Evolutionary conservation across 2,113 vertebrate genomes (phyloP).

Genomic region (Thamnaconus septentrionalis): DNA sequence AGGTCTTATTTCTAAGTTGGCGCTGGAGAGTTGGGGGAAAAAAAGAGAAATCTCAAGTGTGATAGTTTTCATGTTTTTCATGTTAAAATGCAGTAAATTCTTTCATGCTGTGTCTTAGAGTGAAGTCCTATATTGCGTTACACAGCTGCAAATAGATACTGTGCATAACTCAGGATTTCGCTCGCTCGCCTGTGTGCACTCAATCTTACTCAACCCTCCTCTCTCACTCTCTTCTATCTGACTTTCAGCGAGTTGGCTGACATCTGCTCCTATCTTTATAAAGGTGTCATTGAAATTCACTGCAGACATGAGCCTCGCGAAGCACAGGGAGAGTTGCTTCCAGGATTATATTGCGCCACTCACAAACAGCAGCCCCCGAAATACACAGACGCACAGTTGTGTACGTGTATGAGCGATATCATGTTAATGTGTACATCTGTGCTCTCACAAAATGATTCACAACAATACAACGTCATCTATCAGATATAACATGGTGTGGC

Average conservation of each 20-base stretch:
- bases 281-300: conserved; percentile 71
- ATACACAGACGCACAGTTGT: conserved; percentile 3
- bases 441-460: neutral
- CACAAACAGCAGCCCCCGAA: conserved; percentile 33
- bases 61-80: conserved; percentile 9
- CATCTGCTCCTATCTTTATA: conserved; percentile 70
- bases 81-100: neutral
- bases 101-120: conserved; percentile 13
- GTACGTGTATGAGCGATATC: neutral
- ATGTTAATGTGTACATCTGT: neutral
- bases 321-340: conserved; percentile 55
- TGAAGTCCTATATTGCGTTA: conserved; percentile 13
- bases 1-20: conserved; percentile 29
- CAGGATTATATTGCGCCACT: conserved; percentile 51
- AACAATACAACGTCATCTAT: no score
- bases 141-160: conserved; percentile 24
- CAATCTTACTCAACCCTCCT: conserved; percentile 35
- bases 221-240: conserved; percentile 51
- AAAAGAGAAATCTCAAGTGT: conserved; percentile 30
- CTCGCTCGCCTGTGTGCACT: conserved; percentile 33
- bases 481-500: no score
- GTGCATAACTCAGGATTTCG: conserved; percentile 21
- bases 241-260: conserved; percentile 61
- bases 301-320: conserved; percentile 57
- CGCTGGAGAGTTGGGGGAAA: neutral